phyloP scores from a whole-genome alignment of 1,140 invertebrate genomes.

The Telenomus remus region DNA sequence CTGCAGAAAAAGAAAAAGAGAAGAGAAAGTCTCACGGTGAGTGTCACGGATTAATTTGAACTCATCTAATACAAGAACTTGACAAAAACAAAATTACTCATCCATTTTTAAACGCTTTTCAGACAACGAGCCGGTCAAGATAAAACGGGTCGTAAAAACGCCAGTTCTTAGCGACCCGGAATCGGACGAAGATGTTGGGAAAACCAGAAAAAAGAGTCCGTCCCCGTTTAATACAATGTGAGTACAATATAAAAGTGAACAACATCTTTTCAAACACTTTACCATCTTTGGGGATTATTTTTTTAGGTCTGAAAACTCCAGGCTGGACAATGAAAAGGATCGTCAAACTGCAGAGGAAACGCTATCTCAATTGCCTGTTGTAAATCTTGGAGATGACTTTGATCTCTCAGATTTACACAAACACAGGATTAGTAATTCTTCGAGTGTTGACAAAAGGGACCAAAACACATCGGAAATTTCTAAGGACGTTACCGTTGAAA shows the following conservation, averaged over 20 bases:
- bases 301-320: conserved; percentile 8
- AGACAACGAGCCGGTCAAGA: conserved; percentile 17
- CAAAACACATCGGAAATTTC: not conserved
- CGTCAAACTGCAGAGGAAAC: conserved; percentile 38
- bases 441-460: conserved; percentile 4
- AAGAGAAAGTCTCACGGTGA: too few species aligned
- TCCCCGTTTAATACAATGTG: conserved; percentile 26
- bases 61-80: too few species aligned
- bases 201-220: conserved; percentile 26
- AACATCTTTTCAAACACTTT: not conserved
- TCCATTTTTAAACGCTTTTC: too few species aligned
- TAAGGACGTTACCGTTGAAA: conserved; percentile 7
- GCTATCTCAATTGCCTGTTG: conserved; percentile 66
- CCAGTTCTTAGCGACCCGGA: conserved; percentile 64
- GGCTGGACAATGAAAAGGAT: not conserved
- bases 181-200: conserved; percentile 36
- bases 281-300: not conserved
- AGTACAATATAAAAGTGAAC: conserved; percentile 7
- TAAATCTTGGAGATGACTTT: conserved; percentile 70
- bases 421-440: too few species aligned
- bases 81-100: too few species aligned
- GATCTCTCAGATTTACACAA: conserved; percentile 49
- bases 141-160: conserved; percentile 25
- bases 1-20: too few species aligned
- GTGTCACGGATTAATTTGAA: too few species aligned